Evolutionary conservation across 2,888 invertebrate genomes (phyloP).

Genomic region (Heliconius ethilla): DNA sequence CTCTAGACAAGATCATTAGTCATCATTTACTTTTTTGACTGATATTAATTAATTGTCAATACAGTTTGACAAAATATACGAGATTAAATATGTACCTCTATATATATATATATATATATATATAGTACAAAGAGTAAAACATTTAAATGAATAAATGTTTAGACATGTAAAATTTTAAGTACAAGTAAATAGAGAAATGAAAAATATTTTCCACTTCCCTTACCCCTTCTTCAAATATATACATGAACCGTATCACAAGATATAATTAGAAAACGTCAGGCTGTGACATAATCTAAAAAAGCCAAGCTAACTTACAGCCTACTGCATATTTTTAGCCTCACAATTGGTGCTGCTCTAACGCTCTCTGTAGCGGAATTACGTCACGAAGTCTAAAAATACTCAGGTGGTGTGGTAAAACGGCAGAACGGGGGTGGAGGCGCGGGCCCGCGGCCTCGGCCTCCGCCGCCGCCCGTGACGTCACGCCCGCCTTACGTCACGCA

Average conservation of each 20-base stretch:
- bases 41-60: slow-evolving; percentile 20
- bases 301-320: slow-evolving; percentile 28
- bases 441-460: slow-evolving; percentile 62
- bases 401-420: slow-evolving; percentile 61
- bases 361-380: slow-evolving; percentile 67
- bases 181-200: not conserved
- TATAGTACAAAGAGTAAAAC: not conserved
- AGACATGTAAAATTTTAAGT: not conserved
- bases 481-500: slow-evolving; percentile 70
- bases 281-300: slow-evolving; percentile 15
- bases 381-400: slow-evolving; percentile 76
- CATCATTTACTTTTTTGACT: slow-evolving; percentile 22
- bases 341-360: slow-evolving; percentile 55
- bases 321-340: slow-evolving; percentile 54
- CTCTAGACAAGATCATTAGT: slow-evolving; percentile 17
- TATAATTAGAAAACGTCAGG: not conserved
- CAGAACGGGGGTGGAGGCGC: slow-evolving; percentile 58
- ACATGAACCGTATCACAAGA: not conserved
- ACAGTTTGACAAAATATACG: not conserved
- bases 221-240: too few species aligned
- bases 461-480: slow-evolving; percentile 74
- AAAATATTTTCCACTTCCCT: not conserved
- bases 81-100: not conserved
- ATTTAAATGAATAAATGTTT: slow-evolving; percentile 10
- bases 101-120: too few species aligned